Evolutionary conservation across 2,113 vertebrate species (phyloP).

Genomic region (Urocynchramus pylzowi): DNA sequence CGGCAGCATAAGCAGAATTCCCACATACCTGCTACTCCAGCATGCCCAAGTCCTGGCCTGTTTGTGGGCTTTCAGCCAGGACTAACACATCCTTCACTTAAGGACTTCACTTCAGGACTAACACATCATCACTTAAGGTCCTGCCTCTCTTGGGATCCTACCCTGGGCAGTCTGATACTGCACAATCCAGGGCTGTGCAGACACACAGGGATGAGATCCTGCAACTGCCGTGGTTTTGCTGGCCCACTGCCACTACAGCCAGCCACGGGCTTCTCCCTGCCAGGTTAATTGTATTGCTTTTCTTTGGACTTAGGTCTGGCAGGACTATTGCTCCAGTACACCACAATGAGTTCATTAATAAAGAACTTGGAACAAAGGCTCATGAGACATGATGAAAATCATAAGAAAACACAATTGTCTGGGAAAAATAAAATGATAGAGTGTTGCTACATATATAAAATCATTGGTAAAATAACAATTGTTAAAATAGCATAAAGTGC

Average conservation of each 20-base stretch:
- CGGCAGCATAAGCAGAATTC: not conserved
- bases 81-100: not conserved
- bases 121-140: fast-evolving
- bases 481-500: not conserved
- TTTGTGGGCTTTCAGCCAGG: fast-evolving
- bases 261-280: not conserved
- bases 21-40: not conserved
- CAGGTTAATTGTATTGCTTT: not conserved
- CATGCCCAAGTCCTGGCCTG: not conserved
- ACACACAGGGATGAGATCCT: not conserved
- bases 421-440: not conserved
- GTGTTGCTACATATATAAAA: not conserved
- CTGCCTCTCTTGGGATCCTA: not conserved
- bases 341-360: not conserved
- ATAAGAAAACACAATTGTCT: not conserved
- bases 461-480: not conserved
- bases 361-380: not conserved
- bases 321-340: not conserved
- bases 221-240: not conserved
- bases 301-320: not conserved
- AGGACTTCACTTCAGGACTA: too few species aligned
- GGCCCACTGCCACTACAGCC: not conserved
- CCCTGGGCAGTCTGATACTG: not conserved
- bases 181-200: not conserved
- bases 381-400: not conserved